Evolutionary conservation across 1,140 invertebrate species (phyloP), one percentile per base, ranked within the genome.

Genomic region (Caenorhabditis tropicalis): DNA sequence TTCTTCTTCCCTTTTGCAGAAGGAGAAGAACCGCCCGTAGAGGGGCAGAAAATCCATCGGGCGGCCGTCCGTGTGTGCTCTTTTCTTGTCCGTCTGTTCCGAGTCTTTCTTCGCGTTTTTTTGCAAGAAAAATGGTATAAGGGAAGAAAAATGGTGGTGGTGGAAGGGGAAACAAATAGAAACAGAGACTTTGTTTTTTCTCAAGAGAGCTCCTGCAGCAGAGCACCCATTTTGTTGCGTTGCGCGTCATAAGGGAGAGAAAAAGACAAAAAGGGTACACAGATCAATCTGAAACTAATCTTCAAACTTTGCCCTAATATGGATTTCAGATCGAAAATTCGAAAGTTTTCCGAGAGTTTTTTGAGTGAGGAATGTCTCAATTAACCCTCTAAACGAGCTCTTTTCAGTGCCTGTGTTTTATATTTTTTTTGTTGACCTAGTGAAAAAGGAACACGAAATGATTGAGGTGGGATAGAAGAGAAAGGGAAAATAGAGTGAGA

Each of bases 141-240:
- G n/a, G n/a, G n/a, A n/a, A n/a, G n/a, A n/a, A n/a, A n/a, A n/a
- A n/a, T n/a, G n/a, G n/a, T n/a, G n/a, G n/a, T n/a, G n/a, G n/a
- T n/a, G n/a, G n/a, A n/a, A n/a, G 27, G 43, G 36, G 65, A 74
- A 74, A 74, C 65, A 74, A 74, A 74, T 74, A 74, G 65, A 74
- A 74, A 74, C 65, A 74, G 65, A 74, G 65, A 74, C 65, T 74
- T 74, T 74, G 65, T 74, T 74, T 74, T 74, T 74, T 43, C 65
- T 43, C 58, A 31, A 74, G 36, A 74, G 65, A n/a, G n/a, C n/a
- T n/a, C 21, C 53, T 21, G 19, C 53, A 56, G 9, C n/a, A n/a
- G n/a, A n/a, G n/a, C n/a, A n/a, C n/a, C n/a, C n/a, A n/a, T n/a
- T n/a, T n/a, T n/a, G n/a, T n/a, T n/a, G n/a, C 24, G 19, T 12